phyloP scores from a whole-genome alignment of 2,888 invertebrate species.

The Patella pellucida region DNA sequence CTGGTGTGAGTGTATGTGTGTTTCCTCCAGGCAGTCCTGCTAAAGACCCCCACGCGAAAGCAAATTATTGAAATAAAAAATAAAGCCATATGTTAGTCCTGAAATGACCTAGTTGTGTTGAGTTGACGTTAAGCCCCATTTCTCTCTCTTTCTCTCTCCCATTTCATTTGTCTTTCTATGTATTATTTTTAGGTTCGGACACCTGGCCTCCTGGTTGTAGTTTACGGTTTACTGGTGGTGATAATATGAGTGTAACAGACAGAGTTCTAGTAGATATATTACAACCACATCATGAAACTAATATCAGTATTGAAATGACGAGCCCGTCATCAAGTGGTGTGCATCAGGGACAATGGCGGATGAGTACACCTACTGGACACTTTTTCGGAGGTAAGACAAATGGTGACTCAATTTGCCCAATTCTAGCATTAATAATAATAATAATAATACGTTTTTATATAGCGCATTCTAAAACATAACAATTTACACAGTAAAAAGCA shows the following conservation, averaged over 20 bases:
- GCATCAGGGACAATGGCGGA: constrained; percentile 89
- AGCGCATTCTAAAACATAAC: too few relatives aligned
- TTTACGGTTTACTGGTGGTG: constrained; percentile 82
- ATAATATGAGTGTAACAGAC: constrained; percentile 75
- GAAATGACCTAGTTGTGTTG: too few relatives aligned
- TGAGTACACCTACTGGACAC: constrained; percentile 87
- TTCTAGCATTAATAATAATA: too few relatives aligned
- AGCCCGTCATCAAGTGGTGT: constrained; percentile 83
- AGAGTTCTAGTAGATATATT: constrained; percentile 80
- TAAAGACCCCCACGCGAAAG: too few relatives aligned
- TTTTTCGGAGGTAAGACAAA: constrained; percentile 87
- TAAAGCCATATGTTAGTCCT: too few relatives aligned
- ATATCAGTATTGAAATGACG: constrained; percentile 83
- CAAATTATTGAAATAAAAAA: too few relatives aligned
- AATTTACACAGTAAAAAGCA: too few relatives aligned
- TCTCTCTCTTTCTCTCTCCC: too few relatives aligned
- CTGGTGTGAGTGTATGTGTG: too few relatives aligned
- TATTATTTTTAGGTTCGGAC: constrained; percentile 75
- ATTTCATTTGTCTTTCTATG: not conserved
- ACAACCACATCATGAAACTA: constrained; percentile 82
- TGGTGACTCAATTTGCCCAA: not conserved
- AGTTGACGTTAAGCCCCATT: too few relatives aligned
- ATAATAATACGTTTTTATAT: too few relatives aligned
- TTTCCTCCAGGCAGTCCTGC: too few relatives aligned
- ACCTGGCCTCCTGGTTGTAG: constrained; percentile 86